phyloP scores from a whole-genome alignment of 1,140 invertebrate species.

The Cyrtorhinus lividipennis region DNA sequence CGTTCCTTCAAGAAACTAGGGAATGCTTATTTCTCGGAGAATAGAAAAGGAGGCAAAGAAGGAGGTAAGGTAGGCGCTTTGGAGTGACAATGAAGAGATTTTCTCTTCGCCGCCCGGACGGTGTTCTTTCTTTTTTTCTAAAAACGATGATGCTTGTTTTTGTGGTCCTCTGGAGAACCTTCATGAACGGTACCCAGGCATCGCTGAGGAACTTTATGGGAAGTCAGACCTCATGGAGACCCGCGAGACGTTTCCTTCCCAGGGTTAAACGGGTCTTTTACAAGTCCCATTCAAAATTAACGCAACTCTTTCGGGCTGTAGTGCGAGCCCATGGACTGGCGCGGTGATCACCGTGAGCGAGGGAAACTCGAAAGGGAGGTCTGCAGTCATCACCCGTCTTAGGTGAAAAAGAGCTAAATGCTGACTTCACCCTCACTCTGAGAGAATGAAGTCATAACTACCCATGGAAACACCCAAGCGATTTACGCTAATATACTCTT shows the following conservation, averaged over 20 bases:
- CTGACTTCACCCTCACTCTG: too few relatives aligned
- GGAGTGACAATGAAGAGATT: slow-evolving; percentile 14
- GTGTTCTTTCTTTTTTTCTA: neutral
- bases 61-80: slow-evolving; percentile 11
- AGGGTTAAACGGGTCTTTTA: slow-evolving; percentile 1
- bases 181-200: neutral
- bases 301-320: too few relatives aligned
- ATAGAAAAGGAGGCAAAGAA: neutral
- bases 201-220: neutral
- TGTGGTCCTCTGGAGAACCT: neutral
- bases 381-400: too few relatives aligned
- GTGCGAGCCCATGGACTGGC: too few relatives aligned
- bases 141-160: slow-evolving; percentile 8
- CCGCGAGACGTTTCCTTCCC: neutral
- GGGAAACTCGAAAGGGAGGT: too few relatives aligned
- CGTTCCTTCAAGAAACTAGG: neutral
- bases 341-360: too few relatives aligned
- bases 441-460: too few relatives aligned
- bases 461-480: too few relatives aligned
- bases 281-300: neutral
- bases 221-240: neutral
- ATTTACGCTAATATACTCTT: too few relatives aligned
- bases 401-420: too few relatives aligned
- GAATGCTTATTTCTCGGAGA: neutral
- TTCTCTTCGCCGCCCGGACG: neutral